Percentiles rank a stretch among this genome's conserved stretches.
Evolutionary conservation across 2,888 invertebrate genomes (phyloP).

Genomic region (Lysandra coridon): DNA sequence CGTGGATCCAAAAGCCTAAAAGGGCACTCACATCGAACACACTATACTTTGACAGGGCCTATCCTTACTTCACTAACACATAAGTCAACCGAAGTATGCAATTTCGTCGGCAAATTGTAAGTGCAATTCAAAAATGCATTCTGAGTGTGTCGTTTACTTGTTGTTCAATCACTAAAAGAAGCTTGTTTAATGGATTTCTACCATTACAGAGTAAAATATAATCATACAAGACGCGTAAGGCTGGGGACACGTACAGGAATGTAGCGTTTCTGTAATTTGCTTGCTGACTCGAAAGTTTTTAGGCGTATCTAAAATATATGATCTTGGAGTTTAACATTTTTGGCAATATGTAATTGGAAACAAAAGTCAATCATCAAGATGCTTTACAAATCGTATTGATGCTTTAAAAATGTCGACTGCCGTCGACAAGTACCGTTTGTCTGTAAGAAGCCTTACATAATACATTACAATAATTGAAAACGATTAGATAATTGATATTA

Average conservation of each 20-base stretch:
- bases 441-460: too few relatives aligned
- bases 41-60: neutral
- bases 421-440: too few relatives aligned
- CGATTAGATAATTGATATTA: too few relatives aligned
- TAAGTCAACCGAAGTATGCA: constrained; percentile 49
- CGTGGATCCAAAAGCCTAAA: neutral
- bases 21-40: neutral
- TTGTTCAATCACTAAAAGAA: constrained; percentile 79
- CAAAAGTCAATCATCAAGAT: too few relatives aligned
- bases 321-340: neutral
- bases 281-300: neutral
- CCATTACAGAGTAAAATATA: constrained; percentile 76
- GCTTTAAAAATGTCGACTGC: too few relatives aligned
- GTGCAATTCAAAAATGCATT: constrained; percentile 74
- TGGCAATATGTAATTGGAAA: too few relatives aligned
- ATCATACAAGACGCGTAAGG: constrained; percentile 71
- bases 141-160: constrained; percentile 63
- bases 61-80: constrained; percentile 2
- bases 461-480: too few relatives aligned
- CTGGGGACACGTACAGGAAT: constrained; percentile 6
- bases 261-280: neutral
- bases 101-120: constrained; percentile 69
- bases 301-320: neutral
- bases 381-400: too few relatives aligned
- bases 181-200: constrained; percentile 80